Conservation (phyloP, 2,797 vertebrate species). For the Fistularia commersonii region DNA sequence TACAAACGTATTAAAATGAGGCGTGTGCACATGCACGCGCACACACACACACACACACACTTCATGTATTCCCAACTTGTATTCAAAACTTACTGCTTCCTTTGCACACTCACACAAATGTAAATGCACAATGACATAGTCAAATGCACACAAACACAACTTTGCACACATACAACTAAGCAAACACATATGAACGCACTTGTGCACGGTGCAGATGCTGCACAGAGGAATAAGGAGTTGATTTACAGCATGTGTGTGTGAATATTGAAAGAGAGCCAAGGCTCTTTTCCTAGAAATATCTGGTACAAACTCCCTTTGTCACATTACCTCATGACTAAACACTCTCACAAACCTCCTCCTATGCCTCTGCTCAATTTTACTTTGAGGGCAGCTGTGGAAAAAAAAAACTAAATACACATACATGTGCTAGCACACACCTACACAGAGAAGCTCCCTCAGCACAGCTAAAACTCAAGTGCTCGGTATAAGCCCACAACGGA, state of each 20-base stretch:
- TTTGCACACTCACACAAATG: no score
- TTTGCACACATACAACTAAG: not conserved
- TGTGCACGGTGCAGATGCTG: not conserved
- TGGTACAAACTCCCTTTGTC: slow-evolving; percentile 64
- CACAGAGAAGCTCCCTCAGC: slow-evolving; percentile 19
- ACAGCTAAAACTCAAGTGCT: slow-evolving; percentile 10
- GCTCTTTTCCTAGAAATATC: slow-evolving; percentile 74
- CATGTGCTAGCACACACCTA: slow-evolving; percentile 32
- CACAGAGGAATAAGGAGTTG: slow-evolving; percentile 35
- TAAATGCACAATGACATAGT: no score
- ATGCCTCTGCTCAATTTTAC: slow-evolving; percentile 54
- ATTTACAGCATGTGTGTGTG: slow-evolving; percentile 67
- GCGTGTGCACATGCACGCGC: not conserved
- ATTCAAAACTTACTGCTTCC: no score
- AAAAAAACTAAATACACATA: slow-evolving; percentile 16
- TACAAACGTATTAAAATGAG: no score
- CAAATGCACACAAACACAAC: not conserved
- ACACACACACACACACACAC: not conserved
- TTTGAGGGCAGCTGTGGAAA: slow-evolving; percentile 27
- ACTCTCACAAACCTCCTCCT: slow-evolving; percentile 59
- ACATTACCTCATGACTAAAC: slow-evolving; percentile 74
- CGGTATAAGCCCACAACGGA: slow-evolving; percentile 8
- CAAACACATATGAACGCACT: slow-evolving; percentile 1
- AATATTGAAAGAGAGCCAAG: slow-evolving; percentile 54
- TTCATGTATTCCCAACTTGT: no score